Conservation (phyloP, 2,888 invertebrate genomes). For the Pollenia angustigena region DNA sequence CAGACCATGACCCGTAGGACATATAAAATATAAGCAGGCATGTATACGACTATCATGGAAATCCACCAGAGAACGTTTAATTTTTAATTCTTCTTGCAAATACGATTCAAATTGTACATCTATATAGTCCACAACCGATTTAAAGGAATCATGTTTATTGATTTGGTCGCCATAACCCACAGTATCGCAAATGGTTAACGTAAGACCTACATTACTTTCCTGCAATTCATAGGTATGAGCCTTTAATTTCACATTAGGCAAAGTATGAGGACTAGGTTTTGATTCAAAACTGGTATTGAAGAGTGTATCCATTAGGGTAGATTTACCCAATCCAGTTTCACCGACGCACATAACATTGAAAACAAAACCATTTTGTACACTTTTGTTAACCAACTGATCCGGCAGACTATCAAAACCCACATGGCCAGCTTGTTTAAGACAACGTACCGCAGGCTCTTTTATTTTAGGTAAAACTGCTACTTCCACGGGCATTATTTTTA, state of each 20-base stretch:
- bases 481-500: slow-evolving; percentile 35
- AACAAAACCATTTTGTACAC: slow-evolving; percentile 98
- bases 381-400: slow-evolving; percentile 98
- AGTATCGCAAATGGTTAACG: slow-evolving; percentile 98
- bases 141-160: slow-evolving; percentile 99
- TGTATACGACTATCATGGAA: slow-evolving; percentile 98
- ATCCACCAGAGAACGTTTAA: slow-evolving; percentile 93
- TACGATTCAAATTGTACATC: slow-evolving; percentile 99
- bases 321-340: slow-evolving; percentile 99
- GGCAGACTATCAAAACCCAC: slow-evolving; percentile 99
- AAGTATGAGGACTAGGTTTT: slow-evolving; percentile 95
- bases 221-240: slow-evolving; percentile 97
- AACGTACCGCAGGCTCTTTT: slow-evolving; percentile 84
- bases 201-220: slow-evolving; percentile 94
- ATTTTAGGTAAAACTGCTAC: not conserved
- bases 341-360: slow-evolving; percentile 98
- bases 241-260: slow-evolving; percentile 97
- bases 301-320: slow-evolving; percentile 98
- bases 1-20: slow-evolving; percentile 96
- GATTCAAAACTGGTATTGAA: slow-evolving; percentile 99
- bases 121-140: slow-evolving; percentile 98
- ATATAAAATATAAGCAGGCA: slow-evolving; percentile 99
- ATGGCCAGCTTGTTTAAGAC: slow-evolving; percentile 94
- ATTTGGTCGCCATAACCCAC: slow-evolving; percentile 99
- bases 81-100: slow-evolving; percentile 98